These are phyloP conservation scores for Periophthalmus magnuspinnatus DNA, from an alignment of 2,797 vertebrate species.

Conservation along the genomic window DNA sequence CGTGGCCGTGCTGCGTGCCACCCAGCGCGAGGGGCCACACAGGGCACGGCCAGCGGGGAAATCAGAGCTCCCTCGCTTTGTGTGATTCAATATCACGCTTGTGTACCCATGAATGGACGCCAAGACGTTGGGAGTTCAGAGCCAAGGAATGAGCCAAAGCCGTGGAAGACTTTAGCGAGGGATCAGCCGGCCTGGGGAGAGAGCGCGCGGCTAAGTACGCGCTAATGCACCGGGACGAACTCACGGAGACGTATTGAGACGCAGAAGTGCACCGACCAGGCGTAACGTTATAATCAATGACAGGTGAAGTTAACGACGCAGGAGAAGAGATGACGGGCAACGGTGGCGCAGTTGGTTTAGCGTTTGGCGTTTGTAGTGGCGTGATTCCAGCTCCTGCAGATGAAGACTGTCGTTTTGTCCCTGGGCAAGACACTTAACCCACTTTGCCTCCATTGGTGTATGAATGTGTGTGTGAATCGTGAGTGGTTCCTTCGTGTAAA, in stretches of 20 bases:
- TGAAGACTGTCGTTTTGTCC: too few relatives aligned
- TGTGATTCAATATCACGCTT: constrained; percentile 73
- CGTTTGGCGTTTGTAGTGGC: too few relatives aligned
- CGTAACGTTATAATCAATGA: background rate
- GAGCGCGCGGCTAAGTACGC: constrained; percentile 1
- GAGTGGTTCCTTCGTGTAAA: too few relatives aligned
- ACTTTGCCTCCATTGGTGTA: too few relatives aligned
- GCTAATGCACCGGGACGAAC: constrained; percentile 7
- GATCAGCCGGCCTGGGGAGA: constrained; percentile 22
- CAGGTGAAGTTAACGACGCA: background rate
- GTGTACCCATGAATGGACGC: constrained; percentile 66
- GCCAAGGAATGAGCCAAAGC: constrained; percentile 46
- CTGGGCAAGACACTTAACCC: too few relatives aligned
- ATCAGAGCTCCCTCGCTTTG: constrained; percentile 65
- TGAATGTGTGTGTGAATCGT: too few relatives aligned
- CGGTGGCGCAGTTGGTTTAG: too few relatives aligned
- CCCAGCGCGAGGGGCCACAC: constrained; percentile 46
- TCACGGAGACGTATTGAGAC: background rate
- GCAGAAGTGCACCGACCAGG: background rate
- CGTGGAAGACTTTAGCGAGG: constrained; percentile 26
- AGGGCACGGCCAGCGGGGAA: constrained; percentile 63
- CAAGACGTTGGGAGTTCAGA: constrained; percentile 54
- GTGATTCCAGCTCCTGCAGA: too few relatives aligned
- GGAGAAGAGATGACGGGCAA: too few relatives aligned
- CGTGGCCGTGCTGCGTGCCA: constrained; percentile 49